Percentiles rank a stretch among this genome's conserved stretches.
Evolutionary conservation across 2,888 invertebrate genomes (phyloP).

Genomic region (Orchestes rusci): DNA sequence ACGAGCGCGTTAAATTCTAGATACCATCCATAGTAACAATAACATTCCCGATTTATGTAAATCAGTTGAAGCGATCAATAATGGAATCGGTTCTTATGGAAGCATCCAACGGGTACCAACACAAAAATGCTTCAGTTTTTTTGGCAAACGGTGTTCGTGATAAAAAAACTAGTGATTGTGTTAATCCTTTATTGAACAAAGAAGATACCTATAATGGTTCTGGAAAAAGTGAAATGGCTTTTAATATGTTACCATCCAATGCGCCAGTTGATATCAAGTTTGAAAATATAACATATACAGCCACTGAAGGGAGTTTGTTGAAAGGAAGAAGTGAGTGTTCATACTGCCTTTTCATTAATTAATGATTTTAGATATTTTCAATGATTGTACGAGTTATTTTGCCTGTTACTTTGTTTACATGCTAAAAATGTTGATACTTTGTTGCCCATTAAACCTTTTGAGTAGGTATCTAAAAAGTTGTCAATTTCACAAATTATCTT

Average conservation of each 20-base stretch:
- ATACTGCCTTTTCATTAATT: too few species aligned
- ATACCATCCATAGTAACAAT: too few species aligned
- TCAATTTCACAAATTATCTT: too few species aligned
- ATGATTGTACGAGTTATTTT: background rate
- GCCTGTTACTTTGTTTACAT: too few species aligned
- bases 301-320: conserved; percentile 55
- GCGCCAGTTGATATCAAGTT: conserved; percentile 60
- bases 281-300: conserved; percentile 65
- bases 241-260: conserved; percentile 32
- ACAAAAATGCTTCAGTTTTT: conserved; percentile 1
- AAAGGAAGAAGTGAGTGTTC: conserved; percentile 20
- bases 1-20: too few species aligned
- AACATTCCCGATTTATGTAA: too few species aligned
- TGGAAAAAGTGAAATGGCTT: conserved; percentile 22
- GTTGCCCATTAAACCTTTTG: too few species aligned
- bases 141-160: conserved; percentile 3
- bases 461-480: too few species aligned
- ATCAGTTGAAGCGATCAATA: too few species aligned
- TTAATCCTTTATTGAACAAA: background rate
- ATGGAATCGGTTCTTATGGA: conserved; percentile 18
- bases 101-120: conserved; percentile 9
- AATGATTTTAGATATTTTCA: background rate
- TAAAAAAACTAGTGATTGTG: conserved; percentile 18
- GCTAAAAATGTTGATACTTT: too few species aligned
- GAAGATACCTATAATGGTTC: conserved; percentile 2